Percentiles rank a stretch among this genome's conserved stretches.
phyloP scores from a whole-genome alignment of 2,113 vertebrate genomes.

The Tor tambroides region DNA sequence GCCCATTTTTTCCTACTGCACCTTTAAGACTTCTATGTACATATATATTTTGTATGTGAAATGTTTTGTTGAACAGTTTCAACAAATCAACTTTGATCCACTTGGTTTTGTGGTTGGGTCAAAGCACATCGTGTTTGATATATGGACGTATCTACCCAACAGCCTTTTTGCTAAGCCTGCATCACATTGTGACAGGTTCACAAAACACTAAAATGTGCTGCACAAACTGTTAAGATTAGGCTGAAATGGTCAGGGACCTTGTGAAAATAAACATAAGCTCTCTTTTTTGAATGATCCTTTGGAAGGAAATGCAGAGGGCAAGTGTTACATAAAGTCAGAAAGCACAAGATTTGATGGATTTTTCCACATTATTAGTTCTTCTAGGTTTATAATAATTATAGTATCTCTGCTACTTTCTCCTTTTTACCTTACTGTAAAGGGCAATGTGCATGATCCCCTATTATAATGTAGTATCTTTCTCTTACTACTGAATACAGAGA shows the following conservation, averaged over 20 bases:
- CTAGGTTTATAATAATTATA: background rate
- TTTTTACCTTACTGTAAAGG: background rate
- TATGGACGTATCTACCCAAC: background rate
- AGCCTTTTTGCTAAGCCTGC: background rate
- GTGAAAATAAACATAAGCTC: background rate
- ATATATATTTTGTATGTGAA: background rate
- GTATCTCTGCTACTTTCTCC: background rate
- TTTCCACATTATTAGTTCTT: constrained; percentile 5
- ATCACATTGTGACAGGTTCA: background rate
- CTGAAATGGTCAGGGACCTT: background rate
- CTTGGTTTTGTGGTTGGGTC: background rate
- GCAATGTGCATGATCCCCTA: background rate
- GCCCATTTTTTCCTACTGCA: background rate
- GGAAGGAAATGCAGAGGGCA: background rate
- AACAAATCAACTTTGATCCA: background rate
- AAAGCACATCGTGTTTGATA: background rate
- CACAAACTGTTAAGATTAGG: background rate
- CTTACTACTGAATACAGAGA: background rate
- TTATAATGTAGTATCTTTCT: background rate
- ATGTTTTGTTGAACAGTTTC: background rate
- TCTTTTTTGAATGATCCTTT: background rate
- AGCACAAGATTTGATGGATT: background rate
- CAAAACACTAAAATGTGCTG: background rate
- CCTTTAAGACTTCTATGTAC: background rate
- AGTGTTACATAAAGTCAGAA: background rate